Conservation (phyloP, 2,888 invertebrate genomes). For the Dynastes hyllus region DNA sequence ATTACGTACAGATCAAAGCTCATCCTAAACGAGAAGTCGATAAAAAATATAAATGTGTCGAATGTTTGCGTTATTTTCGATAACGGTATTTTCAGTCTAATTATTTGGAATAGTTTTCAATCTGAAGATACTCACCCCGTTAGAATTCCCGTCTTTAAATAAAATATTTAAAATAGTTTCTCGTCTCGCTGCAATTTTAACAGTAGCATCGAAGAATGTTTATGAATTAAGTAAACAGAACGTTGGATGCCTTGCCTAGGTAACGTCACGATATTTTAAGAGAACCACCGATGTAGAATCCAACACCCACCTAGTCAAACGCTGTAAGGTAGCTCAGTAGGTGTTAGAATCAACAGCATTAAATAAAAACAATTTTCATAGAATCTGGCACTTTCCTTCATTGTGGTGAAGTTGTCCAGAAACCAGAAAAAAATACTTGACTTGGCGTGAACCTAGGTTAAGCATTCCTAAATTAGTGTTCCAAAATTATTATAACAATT, state of each 20-base stretch:
- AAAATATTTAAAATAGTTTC: slow-evolving; percentile 8
- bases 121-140: not conserved
- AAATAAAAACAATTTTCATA: too few relatives aligned
- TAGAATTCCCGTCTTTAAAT: not conserved
- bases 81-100: slow-evolving; percentile 17
- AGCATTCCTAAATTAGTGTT: too few relatives aligned
- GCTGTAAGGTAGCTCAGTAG: too few relatives aligned
- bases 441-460: too few relatives aligned
- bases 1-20: slow-evolving; percentile 27
- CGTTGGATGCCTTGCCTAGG: not conserved
- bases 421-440: too few relatives aligned
- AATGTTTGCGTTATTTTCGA: slow-evolving; percentile 20
- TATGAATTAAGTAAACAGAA: slow-evolving; percentile 2
- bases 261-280: not conserved
- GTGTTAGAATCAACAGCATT: too few relatives aligned
- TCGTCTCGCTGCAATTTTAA: not conserved
- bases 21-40: not conserved
- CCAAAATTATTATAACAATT: too few relatives aligned
- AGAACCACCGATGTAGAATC: slow-evolving; percentile 5
- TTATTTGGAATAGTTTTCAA: slow-evolving; percentile 5
- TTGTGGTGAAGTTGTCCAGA: too few relatives aligned
- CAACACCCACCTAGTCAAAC: not conserved
- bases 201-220: slow-evolving; percentile 4
- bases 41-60: slow-evolving; percentile 14
- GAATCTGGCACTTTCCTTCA: too few relatives aligned